Base-by-base conservation (phyloP, 2,113 vertebrate genomes). In the Leucopsar rothschildi region DNA sequence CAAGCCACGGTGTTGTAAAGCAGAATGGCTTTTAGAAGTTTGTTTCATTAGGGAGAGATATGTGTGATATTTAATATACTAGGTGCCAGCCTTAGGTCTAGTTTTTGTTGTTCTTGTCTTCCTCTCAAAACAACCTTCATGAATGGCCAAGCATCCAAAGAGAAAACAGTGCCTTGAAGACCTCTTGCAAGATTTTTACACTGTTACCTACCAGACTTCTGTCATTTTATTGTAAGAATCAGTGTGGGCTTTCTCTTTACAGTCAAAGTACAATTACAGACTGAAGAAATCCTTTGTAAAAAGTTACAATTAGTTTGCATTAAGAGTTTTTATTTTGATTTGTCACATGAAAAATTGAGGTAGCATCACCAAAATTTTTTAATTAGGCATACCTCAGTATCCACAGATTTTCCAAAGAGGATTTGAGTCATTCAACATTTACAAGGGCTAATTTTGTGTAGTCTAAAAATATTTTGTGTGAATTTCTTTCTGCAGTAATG, bases 31-130 rank as follows among this genome's bases (percentile, higher is more conserved):
- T 97, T 88, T 95, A 90, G 82, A 94, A 91, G n/a, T 97, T 95
- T 94, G 94, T 97, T 96, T 95, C 83, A 78, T 82, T 86, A 82
- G 86, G 86, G 86, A 86, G 96, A 89, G 70, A 80, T 78, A 53
- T 70, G 78, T 91, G 81, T 60, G 50, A 50, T 96, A 92, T 96
- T 96, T 92, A 95, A 92, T 91, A 63, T 31, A 68, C 69, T 83
- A 42, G 71, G 95, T 45, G 6, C 64, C 86, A 81, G 79, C 72
- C 86, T 70, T 33, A 76, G 29, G 40, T 42, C 56, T 93, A 44
- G 55, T 40, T 91, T 50, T 65, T 91, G 40, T 89, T 86, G 50
- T 56, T 88, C 37, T 42, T 85, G 53, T 80, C 33, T 75, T 91
- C 33, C 21, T 64, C 2, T 63, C 29, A 25, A 76, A 92, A 60